Evolutionary conservation across 2,888 invertebrate genomes (phyloP), one percentile per base, ranked within the genome.

Genomic region (Limulus polyphemus): DNA sequence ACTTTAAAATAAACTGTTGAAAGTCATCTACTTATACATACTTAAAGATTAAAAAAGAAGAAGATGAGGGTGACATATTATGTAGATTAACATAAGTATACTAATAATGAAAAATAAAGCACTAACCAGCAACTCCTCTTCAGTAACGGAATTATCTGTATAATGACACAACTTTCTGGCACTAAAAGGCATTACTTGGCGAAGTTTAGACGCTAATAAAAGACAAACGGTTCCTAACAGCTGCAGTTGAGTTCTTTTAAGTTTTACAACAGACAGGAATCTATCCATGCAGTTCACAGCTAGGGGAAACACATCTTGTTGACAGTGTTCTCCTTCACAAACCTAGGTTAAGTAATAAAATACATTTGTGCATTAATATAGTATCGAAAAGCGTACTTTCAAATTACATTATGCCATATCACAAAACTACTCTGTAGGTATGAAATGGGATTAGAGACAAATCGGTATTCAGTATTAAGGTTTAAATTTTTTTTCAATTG

Each of bases 211-310:
- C 48, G 94, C 91, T 71, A 98, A 80, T 72, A 97, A 83, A 72
- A 97, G 83, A 77, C 94, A 94, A 52, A 90, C 88, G 47, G 94
- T 88, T 65, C 92, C 95, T 73, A 97, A 80, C 64, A 94, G 83
- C 79, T 97, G 97, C 67, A 97, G 83, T 75, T 92, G 89, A 71
- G 83, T 85, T 79, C 89, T 89, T 71, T 84, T 82, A 74, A 94
- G 88, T 65, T 84, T 82, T 75, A 88, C 88, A 65, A 84, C 83
- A 74, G 87, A 87, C 72, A 97, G 82, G 81, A 94, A 93, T 75
- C 95, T 84, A 80, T 97, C 95, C 82, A 98, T 80, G 79, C 89
- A 91, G 76, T 89, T 90, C 77, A 94, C 86, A 61, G 97, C 89
- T 74, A 97, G 80, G 55, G 90, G 86, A 76, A 94, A 94, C 69